A percentile compares a stretch with the other conserved stretches of the same genome.
These are phyloP conservation scores for Cynodonichthys magdalenae DNA, from an alignment of 2,797 vertebrate genomes.

Conservation along the genomic window DNA sequence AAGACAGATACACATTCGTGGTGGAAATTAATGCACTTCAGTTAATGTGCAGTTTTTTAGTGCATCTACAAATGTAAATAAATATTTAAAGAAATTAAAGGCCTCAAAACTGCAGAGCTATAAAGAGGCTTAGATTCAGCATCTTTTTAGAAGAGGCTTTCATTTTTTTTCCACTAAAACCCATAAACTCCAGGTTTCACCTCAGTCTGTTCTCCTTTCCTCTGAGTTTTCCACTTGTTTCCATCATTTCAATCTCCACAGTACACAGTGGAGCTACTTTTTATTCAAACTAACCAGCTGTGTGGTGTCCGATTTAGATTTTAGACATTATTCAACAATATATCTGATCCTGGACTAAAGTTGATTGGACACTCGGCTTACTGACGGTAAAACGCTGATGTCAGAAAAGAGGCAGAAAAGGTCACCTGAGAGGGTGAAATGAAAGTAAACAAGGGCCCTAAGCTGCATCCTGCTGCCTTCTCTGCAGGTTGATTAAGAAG, in stretches of 20 bases:
- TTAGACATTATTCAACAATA: constrained; percentile 17
- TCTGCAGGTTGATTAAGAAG: constrained; percentile 47
- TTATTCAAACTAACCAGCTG: not conserved
- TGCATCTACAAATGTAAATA: too few relatives aligned
- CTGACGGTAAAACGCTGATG: constrained; percentile 27
- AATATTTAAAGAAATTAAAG: too few relatives aligned
- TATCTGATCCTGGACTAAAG: constrained; percentile 23
- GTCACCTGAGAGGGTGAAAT: constrained; percentile 53
- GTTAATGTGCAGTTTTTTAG: too few relatives aligned
- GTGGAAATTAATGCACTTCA: too few relatives aligned
- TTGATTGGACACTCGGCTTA: constrained; percentile 9
- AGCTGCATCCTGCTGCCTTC: constrained; percentile 14
- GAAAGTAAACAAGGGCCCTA: constrained; percentile 52
- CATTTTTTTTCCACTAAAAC: not conserved
- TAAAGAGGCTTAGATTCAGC: too few relatives aligned
- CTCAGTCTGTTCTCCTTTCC: not conserved
- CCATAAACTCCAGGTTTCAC: not conserved
- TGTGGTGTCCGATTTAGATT: constrained; percentile 10
- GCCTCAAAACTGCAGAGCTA: too few relatives aligned
- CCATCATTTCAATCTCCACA: too few relatives aligned
- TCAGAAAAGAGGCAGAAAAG: constrained; percentile 34
- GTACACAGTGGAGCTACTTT: not conserved
- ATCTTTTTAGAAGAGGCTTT: not conserved
- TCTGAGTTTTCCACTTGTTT: too few relatives aligned
- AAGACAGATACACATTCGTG: too few relatives aligned